Base-by-base conservation (phyloP, 2,797 vertebrate species). In the Melanotaenia trifasciata region DNA sequence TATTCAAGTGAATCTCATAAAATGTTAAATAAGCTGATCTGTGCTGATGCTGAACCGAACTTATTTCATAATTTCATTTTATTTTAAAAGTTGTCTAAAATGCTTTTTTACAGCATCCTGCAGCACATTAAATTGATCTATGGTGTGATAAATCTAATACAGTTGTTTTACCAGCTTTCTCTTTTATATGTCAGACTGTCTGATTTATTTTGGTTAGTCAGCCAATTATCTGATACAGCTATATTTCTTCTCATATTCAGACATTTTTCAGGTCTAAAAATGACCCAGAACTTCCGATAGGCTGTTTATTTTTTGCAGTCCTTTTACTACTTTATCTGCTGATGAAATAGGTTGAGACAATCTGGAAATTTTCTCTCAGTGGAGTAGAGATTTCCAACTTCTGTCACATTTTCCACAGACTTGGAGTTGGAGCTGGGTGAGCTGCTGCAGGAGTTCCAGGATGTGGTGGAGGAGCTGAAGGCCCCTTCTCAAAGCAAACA, bases 361-460 rank as follows among this genome's bases (percentile, higher is more conserved):
- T 62, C n/a, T 30, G 3, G 13, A 63, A 38, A 58, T 78, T 73
- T 78, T 67, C 69, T 65, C 24, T 45, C 35, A 56, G 61, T 66
- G 64, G 61, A 58, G 54, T 85, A 63, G 69, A 69, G 4, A 63
- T 40, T 62, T 82, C 76, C 33, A 68, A 79, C 80, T 61, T 62
- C 62, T 78, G 81, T 90, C 85, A 91, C 57, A 74, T 88, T 90
- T 92, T 90, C 88, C 85, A 32, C 84, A 95, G 94, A 93, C 70
- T 40, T 95, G 62, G 94, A 95, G 53, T 72, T 80, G 13, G 93
- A 94, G 66, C 83, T 96, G 22, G 90, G 81, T 3, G 93, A 94
- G 28, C 50, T 95, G 72, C 90, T 96, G 75, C 93, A 94, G 79
- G 94, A 96, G 88, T 95, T 95, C 86, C 86, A 94, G 74, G 91